Conservation (phyloP, 2,113 vertebrate genomes). For the Aphyosemion australe region DNA sequence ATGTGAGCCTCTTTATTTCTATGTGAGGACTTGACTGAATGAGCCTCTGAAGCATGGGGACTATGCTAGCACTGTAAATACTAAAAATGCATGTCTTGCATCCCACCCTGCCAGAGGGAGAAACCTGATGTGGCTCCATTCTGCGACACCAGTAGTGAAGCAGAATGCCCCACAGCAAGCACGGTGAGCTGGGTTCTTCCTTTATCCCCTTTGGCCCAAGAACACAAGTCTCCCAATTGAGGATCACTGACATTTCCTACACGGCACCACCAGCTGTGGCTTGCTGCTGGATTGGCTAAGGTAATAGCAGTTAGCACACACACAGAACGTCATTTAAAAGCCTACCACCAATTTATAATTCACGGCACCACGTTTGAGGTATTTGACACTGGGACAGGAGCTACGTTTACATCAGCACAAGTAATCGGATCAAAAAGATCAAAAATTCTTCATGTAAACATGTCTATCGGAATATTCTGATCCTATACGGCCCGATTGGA, state of each 20-base stretch:
- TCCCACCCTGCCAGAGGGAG: constrained; percentile 8
- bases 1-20: neutral
- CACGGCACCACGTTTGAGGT: neutral
- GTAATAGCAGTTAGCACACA: constrained; percentile 21
- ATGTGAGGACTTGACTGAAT: constrained; percentile 6
- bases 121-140: constrained; percentile 9
- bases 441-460: too few species aligned
- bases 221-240: constrained; percentile 14
- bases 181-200: constrained; percentile 12
- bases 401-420: too few species aligned
- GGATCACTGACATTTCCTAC: constrained; percentile 8
- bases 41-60: neutral
- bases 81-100: constrained; percentile 16
- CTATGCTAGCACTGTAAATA: constrained; percentile 11
- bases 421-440: too few species aligned
- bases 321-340: constrained; percentile 11
- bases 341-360: too few species aligned
- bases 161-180: constrained; percentile 20
- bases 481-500: too few species aligned
- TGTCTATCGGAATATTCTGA: too few species aligned
- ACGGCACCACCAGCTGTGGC: constrained; percentile 22
- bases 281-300: neutral
- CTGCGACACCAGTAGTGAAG: constrained; percentile 11
- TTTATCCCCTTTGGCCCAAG: constrained; percentile 12
- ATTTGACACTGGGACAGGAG: constrained; percentile 1